These are phyloP conservation scores for Tamandua tetradactyla DNA, from an alignment of 2,797 vertebrate genomes.

Conservation along the genomic window DNA sequence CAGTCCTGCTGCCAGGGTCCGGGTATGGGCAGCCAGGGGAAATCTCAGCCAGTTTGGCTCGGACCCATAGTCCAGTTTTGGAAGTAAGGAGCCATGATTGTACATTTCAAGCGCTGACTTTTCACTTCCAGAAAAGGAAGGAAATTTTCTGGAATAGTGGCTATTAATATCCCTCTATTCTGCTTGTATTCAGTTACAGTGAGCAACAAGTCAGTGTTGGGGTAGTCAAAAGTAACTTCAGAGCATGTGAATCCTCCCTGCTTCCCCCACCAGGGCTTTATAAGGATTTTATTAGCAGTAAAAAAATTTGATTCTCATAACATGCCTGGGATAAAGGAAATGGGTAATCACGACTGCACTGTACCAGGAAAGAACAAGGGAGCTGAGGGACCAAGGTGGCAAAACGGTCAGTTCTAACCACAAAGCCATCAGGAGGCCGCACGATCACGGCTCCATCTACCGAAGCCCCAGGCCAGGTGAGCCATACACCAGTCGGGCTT, in stretches of 20 bases:
- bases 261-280: neutral
- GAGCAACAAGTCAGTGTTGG: neutral
- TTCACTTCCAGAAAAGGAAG: conserved; percentile 56
- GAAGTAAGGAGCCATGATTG: conserved; percentile 26
- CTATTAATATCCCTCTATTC: conserved; percentile 45
- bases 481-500: neutral
- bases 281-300: neutral
- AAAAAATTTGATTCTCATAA: neutral
- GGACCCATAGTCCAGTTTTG: conserved; percentile 22
- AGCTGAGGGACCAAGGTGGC: neutral
- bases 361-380: neutral
- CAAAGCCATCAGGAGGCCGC: neutral
- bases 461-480: neutral
- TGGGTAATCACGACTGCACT: neutral
- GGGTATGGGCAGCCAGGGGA: neutral
- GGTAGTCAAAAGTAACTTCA: neutral
- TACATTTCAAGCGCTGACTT: conserved; percentile 57
- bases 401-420: neutral
- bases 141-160: conserved; percentile 21
- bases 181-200: neutral
- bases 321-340: neutral
- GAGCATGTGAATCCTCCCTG: neutral
- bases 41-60: conserved; percentile 21
- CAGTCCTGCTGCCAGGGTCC: neutral
- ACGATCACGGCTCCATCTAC: neutral